Evolutionary conservation across 2,888 invertebrate species (phyloP), one percentile per base, ranked within the genome.

Genomic region (Frankliniella intonsa): DNA sequence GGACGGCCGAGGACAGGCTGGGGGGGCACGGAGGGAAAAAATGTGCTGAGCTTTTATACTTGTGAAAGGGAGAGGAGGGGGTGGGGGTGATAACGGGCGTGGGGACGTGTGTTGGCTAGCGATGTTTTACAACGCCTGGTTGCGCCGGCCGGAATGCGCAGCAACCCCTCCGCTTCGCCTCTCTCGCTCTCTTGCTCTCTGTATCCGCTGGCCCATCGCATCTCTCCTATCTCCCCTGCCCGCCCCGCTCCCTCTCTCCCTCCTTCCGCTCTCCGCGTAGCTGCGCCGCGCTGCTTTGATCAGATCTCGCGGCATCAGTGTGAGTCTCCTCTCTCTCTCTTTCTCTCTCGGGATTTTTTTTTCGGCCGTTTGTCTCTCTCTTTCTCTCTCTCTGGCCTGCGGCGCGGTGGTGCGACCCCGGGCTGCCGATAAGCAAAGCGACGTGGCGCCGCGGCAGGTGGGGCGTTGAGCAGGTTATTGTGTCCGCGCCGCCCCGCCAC

Each of bases 61-160:
- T 19, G 14, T 9, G 38, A 38, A 38, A n/a, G n/a, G 55, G 14
- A 55, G 55, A 19, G 69, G 69, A 5, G 69, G 25, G 69, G 25
- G 9, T 8, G 69, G 22, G 69, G 69, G 69, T 25, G 69, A 76
- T 76, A 76, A 76, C 69, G 69, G 69, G 11, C 38, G 17, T 22
- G 69, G 25, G 69, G 69, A 76, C 69, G 69, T 76, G 69, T 76
- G 69, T 76, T 25, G 69, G 69, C 55, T 19, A 19, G 55, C 69
- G 22, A 76, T 76, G 69, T 76, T 76, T 76, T 76, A 76, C 69
- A 76, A 76, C 69, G 69, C 69, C 69, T 76, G 22, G 69, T 76
- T 76, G 69, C 69, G 9, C 69, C 69, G 69, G 9, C 69, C 69
- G 69, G 69, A 76, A 76, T 76, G 69, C 25, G 69, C 25, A 25